These are phyloP conservation scores for Bujurquina vittata DNA, from an alignment of 2,113 vertebrate species.

Conservation along the genomic window DNA sequence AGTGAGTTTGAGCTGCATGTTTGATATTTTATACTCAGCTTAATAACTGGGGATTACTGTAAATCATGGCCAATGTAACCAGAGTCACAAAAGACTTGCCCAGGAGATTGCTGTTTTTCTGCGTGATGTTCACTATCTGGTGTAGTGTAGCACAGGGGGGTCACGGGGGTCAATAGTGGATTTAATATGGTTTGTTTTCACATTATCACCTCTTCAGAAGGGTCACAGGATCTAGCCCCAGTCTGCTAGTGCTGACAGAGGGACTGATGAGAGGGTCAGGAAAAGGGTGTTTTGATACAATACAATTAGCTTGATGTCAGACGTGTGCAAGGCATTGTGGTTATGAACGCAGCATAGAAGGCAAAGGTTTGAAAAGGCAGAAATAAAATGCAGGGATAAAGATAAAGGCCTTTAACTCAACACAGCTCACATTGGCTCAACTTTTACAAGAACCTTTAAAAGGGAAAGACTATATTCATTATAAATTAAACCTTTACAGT, in stretches of 20 bases:
- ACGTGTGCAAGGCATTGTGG: neutral
- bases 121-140: slow-evolving; percentile 45
- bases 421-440: neutral
- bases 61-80: slow-evolving; percentile 73
- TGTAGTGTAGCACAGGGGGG: slow-evolving; percentile 57
- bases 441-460: neutral
- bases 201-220: slow-evolving; percentile 75
- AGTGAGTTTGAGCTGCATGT: neutral
- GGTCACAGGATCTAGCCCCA: slow-evolving; percentile 45
- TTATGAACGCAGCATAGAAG: neutral
- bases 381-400: neutral
- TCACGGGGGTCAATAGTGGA: slow-evolving; percentile 63
- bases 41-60: slow-evolving; percentile 64
- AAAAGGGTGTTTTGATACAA: slow-evolving; percentile 38
- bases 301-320: slow-evolving; percentile 10
- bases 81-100: slow-evolving; percentile 79
- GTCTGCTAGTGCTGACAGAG: slow-evolving; percentile 12
- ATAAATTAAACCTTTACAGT: neutral
- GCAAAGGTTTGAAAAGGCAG: neutral
- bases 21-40: slow-evolving; percentile 53
- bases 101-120: slow-evolving; percentile 50
- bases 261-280: neutral
- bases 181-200: slow-evolving; percentile 80
- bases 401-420: neutral
- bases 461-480: neutral